Evolutionary conservation across 2,113 vertebrate genomes (phyloP).

Genomic region (Trinectes maculatus): DNA sequence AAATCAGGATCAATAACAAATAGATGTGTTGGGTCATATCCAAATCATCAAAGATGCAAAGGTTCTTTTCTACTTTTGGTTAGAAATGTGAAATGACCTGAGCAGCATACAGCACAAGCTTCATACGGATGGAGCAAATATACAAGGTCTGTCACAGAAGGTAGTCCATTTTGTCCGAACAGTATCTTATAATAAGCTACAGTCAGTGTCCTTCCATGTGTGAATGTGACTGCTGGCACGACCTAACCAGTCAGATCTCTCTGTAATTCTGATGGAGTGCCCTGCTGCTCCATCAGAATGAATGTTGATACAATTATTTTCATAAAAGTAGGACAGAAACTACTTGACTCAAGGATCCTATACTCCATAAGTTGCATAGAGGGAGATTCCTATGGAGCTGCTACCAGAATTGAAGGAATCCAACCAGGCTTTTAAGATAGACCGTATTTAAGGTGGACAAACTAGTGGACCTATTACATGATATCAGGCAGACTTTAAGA

Average conservation of each 20-base stretch:
- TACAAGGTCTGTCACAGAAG: not conserved
- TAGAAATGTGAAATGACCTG: not conserved
- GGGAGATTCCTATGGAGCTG: not conserved
- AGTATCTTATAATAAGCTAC: not conserved
- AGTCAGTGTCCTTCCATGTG: no score
- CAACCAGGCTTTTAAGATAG: not conserved
- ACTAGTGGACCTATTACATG: not conserved
- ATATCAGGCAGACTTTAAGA: not conserved
- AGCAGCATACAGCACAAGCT: not conserved
- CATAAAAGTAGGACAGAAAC: no score
- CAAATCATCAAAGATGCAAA: not conserved
- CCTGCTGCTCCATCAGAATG: no score
- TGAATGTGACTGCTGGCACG: no score
- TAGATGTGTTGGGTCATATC: not conserved
- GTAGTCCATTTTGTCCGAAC: not conserved
- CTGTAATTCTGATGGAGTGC: no score
- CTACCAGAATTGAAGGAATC: not conserved
- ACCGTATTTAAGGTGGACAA: not conserved
- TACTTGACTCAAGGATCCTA: no score
- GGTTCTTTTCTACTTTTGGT: not conserved
- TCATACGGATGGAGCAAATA: not conserved
- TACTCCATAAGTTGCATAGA: not conserved
- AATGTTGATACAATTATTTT: no score
- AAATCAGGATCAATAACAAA: no score
- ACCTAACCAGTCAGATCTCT: no score